Evolutionary conservation across 2,797 vertebrate genomes (phyloP).

Genomic region (Corythornis leucogaster): DNA sequence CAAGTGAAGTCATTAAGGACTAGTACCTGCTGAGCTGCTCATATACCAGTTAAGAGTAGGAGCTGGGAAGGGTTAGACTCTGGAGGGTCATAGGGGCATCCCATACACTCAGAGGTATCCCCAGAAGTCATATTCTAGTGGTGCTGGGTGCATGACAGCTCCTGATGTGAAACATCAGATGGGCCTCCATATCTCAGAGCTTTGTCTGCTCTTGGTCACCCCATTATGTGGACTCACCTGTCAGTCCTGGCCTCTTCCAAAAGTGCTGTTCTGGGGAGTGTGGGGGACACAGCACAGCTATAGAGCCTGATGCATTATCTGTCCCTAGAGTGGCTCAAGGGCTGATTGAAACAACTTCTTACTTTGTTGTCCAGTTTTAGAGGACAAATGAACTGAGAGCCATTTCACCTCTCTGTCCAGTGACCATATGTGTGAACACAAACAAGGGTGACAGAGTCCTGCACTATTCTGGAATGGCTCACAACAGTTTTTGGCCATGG

Average conservation of each 20-base stretch:
- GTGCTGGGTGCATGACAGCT: not conserved
- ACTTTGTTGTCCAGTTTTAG: not conserved
- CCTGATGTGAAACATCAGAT: not conserved
- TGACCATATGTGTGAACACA: accelerated
- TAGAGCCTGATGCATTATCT: not conserved
- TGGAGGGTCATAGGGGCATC: not conserved
- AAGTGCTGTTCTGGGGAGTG: not conserved
- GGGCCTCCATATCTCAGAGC: not conserved
- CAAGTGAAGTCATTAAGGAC: not conserved
- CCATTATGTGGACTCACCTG: not conserved
- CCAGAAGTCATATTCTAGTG: not conserved
- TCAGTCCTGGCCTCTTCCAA: not conserved
- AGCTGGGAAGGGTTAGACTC: not conserved
- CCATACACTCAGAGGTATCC: not conserved
- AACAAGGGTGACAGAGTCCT: not conserved
- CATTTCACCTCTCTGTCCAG: not conserved
- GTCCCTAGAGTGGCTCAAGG: not conserved
- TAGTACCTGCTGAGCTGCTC: not conserved
- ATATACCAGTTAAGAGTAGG: not conserved
- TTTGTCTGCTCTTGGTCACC: not conserved
- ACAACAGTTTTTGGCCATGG: not conserved
- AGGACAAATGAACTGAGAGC: not conserved
- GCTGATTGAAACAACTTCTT: not conserved
- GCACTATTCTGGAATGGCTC: not conserved
- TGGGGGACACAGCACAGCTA: not conserved